A percentile compares a stretch with the other conserved stretches of the same genome.
Conservation (phyloP, 2,888 invertebrate genomes). For the Platerodrilus igneus region DNA sequence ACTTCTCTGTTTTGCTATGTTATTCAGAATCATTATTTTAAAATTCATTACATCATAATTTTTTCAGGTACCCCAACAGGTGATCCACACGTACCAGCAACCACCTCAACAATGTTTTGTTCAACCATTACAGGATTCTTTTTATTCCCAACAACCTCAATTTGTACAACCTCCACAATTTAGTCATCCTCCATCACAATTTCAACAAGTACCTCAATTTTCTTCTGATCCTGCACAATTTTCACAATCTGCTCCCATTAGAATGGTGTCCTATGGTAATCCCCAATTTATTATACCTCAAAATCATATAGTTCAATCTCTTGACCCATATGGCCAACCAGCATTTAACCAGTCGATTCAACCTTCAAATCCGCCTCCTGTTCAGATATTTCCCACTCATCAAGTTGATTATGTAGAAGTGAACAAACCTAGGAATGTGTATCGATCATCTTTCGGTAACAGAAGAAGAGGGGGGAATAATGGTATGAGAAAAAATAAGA, state of each 20-base stretch:
- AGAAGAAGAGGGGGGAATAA: conserved; percentile 18
- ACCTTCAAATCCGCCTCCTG: conserved; percentile 2
- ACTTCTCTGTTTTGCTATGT: no score
- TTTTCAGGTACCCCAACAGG: conserved; percentile 17
- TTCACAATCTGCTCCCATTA: neutral
- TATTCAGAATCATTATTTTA: no score
- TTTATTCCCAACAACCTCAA: conserved; percentile 7
- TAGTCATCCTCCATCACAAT: conserved; percentile 12
- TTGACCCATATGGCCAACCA: conserved; percentile 2
- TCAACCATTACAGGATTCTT: conserved; percentile 7
- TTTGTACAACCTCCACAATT: conserved; percentile 8
- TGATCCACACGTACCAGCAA: conserved; percentile 6
- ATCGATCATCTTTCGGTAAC: no score
- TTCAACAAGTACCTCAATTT: neutral
- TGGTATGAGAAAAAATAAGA: conserved; percentile 27
- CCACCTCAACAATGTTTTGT: conserved; percentile 13
- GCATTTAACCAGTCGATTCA: neutral
- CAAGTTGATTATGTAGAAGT: no score
- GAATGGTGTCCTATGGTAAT: conserved; percentile 1
- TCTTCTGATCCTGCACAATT: conserved; percentile 1
- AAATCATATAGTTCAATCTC: conserved; percentile 9
- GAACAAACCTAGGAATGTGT: no score
- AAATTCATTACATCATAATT: no score
- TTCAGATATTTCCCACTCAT: no score
- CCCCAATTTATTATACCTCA: conserved; percentile 7